These are phyloP conservation scores for Agelastica alni DNA, from an alignment of 2,888 invertebrate species.

Conservation along the genomic window DNA sequence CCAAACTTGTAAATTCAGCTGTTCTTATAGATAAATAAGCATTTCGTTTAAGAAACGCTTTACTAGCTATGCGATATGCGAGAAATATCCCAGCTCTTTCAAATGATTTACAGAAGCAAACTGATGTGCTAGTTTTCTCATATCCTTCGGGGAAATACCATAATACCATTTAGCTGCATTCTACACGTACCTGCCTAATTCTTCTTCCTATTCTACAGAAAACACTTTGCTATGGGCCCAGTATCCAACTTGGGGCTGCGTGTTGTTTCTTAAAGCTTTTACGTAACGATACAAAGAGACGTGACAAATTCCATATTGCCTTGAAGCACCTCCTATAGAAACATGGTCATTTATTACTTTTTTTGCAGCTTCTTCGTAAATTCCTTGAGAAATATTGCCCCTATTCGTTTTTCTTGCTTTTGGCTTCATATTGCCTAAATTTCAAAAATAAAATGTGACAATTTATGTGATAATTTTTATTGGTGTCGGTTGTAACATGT, in stretches of 20 bases:
- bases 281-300: conserved; percentile 15
- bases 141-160: conserved; percentile 15
- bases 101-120: conserved; percentile 9
- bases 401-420: conserved; percentile 20
- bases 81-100: conserved; percentile 8
- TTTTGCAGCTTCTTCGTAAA: conserved; percentile 21
- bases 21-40: conserved; percentile 19
- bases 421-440: conserved; percentile 4
- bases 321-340: not conserved
- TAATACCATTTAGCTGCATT: conserved; percentile 18
- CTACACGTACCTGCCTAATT: too few relatives aligned
- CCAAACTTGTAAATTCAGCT: conserved; percentile 19
- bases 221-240: conserved; percentile 24
- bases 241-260: conserved; percentile 21
- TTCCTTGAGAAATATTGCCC: conserved; percentile 19
- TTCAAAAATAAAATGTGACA: not conserved
- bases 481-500: too few relatives aligned
- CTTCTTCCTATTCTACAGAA: conserved; percentile 22
- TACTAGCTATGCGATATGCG: conserved; percentile 10
- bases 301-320: too few relatives aligned
- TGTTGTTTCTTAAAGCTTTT: too few relatives aligned
- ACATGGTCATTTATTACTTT: conserved; percentile 19
- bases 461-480: not conserved
- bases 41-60: conserved; percentile 23
- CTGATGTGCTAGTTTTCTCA: conserved; percentile 15